These are phyloP conservation scores for Pionites leucogaster DNA, from an alignment of 2,113 vertebrate species.

Conservation along the genomic window DNA sequence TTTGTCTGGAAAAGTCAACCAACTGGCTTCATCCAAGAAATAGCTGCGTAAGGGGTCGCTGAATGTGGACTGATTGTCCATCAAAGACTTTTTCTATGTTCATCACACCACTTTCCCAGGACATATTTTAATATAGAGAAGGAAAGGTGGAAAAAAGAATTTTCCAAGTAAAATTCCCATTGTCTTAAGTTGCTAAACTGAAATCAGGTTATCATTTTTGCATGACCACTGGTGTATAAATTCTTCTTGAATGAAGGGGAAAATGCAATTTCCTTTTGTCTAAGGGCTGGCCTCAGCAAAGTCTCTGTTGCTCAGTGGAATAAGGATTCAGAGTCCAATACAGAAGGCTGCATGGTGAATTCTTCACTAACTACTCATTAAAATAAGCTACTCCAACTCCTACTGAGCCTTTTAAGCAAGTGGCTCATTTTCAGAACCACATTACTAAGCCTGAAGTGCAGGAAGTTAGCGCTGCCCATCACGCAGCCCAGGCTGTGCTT, in stretches of 20 bases:
- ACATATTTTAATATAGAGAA: not conserved
- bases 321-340: not conserved
- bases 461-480: not conserved
- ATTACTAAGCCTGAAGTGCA: not conserved
- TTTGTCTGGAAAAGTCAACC: not conserved
- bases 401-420: not conserved
- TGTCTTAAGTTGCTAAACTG: not conserved
- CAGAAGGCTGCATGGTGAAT: fast-evolving
- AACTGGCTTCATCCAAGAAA: not conserved
- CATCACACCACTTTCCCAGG: not conserved
- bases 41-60: not conserved
- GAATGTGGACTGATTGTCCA: not conserved
- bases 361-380: not conserved
- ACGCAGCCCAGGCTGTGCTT: not conserved
- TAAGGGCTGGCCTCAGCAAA: not conserved
- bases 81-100: not conserved
- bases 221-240: not conserved
- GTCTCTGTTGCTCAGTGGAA: not conserved
- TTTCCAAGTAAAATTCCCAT: not conserved
- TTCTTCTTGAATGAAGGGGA: too few relatives aligned
- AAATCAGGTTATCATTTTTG: not conserved
- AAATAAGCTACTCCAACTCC: not conserved
- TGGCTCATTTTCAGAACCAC: not conserved
- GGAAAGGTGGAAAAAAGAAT: not conserved
- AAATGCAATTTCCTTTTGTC: not conserved